Percentiles rank a stretch among this genome's conserved stretches.
Conservation (phyloP, 2,888 invertebrate species). For the Ligdia adustata region DNA sequence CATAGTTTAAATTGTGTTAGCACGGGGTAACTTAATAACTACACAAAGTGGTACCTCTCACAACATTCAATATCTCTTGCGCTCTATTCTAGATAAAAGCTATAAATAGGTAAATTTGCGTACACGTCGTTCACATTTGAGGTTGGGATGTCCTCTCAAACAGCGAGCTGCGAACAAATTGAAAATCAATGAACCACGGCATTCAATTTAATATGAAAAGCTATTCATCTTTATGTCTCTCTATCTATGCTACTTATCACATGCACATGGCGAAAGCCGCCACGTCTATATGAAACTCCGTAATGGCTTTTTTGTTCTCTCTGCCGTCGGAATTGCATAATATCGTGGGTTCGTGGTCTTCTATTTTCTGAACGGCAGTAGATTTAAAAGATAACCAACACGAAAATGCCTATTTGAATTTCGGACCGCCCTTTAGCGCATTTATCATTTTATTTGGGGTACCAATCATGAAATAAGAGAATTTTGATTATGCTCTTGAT, state of each 20-base stretch:
- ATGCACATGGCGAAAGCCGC: conserved; percentile 34
- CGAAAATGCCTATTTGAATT: conserved; percentile 28
- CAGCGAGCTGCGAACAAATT: conserved; percentile 69
- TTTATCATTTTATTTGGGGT: conserved; percentile 26
- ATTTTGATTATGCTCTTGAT: conserved; percentile 21
- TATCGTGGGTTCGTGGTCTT: conserved; percentile 22
- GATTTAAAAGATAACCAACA: conserved; percentile 27
- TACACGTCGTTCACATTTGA: conserved; percentile 41
- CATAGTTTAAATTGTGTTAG: conserved; percentile 27
- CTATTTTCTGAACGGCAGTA: conserved; percentile 21
- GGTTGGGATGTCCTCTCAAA: conserved; percentile 48
- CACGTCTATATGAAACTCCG: conserved; percentile 43
- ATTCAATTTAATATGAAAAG: conserved; percentile 74
- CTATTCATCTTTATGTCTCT: conserved; percentile 61
- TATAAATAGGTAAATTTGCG: conserved; percentile 54
- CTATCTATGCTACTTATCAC: conserved; percentile 33
- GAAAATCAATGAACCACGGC: conserved; percentile 78
- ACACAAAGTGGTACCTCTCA: conserved; percentile 43
- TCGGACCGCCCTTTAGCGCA: conserved; percentile 17
- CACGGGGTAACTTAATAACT: conserved; percentile 37
- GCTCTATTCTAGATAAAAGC: conserved; percentile 3
- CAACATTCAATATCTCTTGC: conserved; percentile 44
- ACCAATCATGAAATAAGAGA: conserved; percentile 18
- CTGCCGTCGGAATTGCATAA: conserved; percentile 27
- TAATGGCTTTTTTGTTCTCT: conserved; percentile 44